Base-by-base conservation (phyloP, 2,888 invertebrate genomes). In the Lasioglossum calceatum region DNA sequence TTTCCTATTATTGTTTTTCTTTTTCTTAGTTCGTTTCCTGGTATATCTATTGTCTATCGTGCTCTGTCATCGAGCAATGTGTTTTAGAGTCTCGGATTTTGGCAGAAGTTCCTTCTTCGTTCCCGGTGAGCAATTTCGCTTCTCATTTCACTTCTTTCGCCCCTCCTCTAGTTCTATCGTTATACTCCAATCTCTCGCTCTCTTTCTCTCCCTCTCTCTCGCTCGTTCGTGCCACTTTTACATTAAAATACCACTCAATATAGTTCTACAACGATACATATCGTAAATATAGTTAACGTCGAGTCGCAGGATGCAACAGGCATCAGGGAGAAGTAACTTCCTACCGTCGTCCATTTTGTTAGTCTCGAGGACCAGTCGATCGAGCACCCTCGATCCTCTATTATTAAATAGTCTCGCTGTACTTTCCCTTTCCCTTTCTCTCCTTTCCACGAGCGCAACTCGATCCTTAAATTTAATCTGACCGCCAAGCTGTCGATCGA, bases 211-310 rank as follows among this genome's bases (percentile, higher is more conserved):
- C 77, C 67, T 85, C 61, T 61, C 72, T 50, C 61, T 39, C 64
- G 36, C 67, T 23, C 67, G 19, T 36, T 70, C 64, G 64, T 73
- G 82, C 85, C n/a, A 42, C 39, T 27, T 81, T 82, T 91, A 90
- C 89, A 91, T 88, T 90, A 91, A 90, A 90, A 89, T 88, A 91
- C 88, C 85, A 80, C 80, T 91, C 86, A 81, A 90, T 84, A 82
- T 83, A 88, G 42, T 84, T 85, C 91, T 90, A 90, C 91, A 84
- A 89, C 81, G 82, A 77, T 90, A 91, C 85, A 89, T 47, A 47
- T 84, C 36, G 39, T 70, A 70, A 39, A 39, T 70, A 70, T 70
- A 70, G 70, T 70, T 83, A 85, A 73, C 71, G 83, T 87, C 86
- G 87, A 91, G 86, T 85, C 81, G 91, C 91, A 83, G 81, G 81